Percentiles rank a stretch among this genome's conserved stretches.
phyloP scores from a whole-genome alignment of 2,888 invertebrate genomes.

The Oscheius sp. region DNA sequence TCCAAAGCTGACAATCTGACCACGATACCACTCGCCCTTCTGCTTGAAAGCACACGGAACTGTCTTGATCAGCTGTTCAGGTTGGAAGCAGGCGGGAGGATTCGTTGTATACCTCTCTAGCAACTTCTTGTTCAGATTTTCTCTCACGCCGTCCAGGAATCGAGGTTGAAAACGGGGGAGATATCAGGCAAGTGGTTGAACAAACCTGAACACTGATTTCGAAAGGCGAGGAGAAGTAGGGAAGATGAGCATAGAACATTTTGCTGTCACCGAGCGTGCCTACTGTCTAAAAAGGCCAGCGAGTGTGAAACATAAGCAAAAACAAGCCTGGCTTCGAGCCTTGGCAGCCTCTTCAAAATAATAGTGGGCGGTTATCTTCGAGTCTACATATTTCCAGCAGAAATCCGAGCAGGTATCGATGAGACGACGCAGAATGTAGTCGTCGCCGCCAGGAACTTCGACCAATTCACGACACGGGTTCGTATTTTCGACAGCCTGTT shows the following conservation, averaged over 20 bases:
- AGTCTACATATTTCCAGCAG: conserved; percentile 34
- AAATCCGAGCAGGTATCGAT: conserved; percentile 13
- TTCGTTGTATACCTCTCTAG: neutral
- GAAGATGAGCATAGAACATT: conserved; percentile 34
- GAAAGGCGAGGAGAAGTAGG: conserved; percentile 31
- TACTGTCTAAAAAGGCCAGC: no score
- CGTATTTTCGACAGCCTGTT: conserved; percentile 8
- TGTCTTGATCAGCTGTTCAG: conserved; percentile 10
- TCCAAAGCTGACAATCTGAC: neutral
- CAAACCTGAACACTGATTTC: conserved; percentile 37
- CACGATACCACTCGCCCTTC: conserved; percentile 17
- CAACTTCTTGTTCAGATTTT: conserved; percentile 8
- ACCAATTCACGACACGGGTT: conserved; percentile 24
- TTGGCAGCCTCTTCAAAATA: conserved; percentile 26
- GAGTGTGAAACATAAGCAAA: neutral
- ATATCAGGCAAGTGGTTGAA: neutral
- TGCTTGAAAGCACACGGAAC: conserved; percentile 10
- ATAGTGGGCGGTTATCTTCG: conserved; percentile 28
- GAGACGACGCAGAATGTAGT: neutral
- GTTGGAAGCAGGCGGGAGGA: neutral
- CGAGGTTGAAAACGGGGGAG: conserved; percentile 12
- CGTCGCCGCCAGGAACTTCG: conserved; percentile 26
- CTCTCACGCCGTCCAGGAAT: conserved; percentile 24
- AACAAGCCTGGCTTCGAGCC: neutral
- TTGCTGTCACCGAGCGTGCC: no score